Percentiles rank a stretch among this genome's conserved stretches.
phyloP scores from a whole-genome alignment of 2,113 vertebrate species.

The Erpornis zantholeuca region DNA sequence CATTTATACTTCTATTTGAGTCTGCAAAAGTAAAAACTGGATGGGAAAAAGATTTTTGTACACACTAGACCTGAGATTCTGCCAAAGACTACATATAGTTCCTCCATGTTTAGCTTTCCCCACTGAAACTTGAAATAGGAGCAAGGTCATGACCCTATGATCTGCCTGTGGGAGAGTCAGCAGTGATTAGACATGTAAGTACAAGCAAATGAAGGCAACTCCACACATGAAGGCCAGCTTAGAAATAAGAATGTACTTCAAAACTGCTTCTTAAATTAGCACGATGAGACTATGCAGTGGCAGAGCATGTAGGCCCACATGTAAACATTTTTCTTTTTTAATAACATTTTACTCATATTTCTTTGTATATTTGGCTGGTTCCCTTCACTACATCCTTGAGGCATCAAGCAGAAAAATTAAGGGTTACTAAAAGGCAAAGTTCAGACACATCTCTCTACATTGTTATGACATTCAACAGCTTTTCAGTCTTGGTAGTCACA shows the following conservation, averaged over 20 bases:
- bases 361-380: neutral
- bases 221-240: fast-evolving
- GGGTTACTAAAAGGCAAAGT: neutral
- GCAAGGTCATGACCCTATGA: neutral
- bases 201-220: neutral
- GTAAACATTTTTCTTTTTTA: neutral
- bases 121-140: conserved; percentile 24
- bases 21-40: neutral
- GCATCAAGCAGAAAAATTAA: neutral
- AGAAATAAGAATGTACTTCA: neutral
- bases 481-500: neutral
- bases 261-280: neutral
- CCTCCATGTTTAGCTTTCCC: neutral
- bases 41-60: neutral
- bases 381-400: neutral
- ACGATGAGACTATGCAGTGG: neutral
- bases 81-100: conserved; percentile 1
- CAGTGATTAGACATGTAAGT: neutral
- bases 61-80: neutral
- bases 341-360: neutral
- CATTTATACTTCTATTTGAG: neutral
- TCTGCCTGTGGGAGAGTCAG: conserved; percentile 21
- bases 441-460: neutral
- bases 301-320: neutral
- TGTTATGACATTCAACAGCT: neutral